Base-by-base conservation (phyloP, 2,113 vertebrate genomes). In the Centropristis striata region DNA sequence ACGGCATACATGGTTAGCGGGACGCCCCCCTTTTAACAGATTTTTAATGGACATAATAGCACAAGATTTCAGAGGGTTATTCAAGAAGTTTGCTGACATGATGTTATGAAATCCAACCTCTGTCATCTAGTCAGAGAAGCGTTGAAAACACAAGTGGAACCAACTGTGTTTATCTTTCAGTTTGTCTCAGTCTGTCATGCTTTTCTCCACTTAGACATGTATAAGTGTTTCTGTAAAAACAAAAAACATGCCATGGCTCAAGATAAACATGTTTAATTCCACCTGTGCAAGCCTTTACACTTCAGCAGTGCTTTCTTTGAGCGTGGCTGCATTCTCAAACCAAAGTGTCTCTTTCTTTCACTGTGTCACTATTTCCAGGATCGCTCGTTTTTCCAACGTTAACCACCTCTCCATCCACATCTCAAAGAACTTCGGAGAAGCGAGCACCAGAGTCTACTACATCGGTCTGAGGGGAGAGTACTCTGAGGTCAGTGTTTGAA, bases 401-500 rank as follows among this genome's bases (percentile, higher is more conserved):
- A 57, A 93, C 47, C 97, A 99, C 89, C 96, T 99, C 66, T 98
- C 98, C 78, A 96, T 99, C 84, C 97, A 99, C 92, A 95, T 99
- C 81, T 96, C 98, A 0, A 97, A 96, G 89, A 99, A 99, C 93
- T 99, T 99, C 20, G 98, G 98, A 37, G 95, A 94, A 0, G 97
- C 98, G 85, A 96, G 89, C 32, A 99, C 96, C 0, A 96, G 97
- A 79, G 95, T 99, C 13, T 97, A 96, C 87, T 99, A 98, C 83
- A 97, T 99, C 42, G 98, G 98, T 1, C 95, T 99, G 83, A 95
- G 96, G 61, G 98, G 98, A 88, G 98, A 99, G 69, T 99, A 95
- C 92, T 92, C 96, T 0, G 95, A 99, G 96, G 98, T 99, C 75
- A 84, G 96, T 70, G 53, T 13, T 36, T 36, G 9, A 21, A 37